Evolutionary conservation across 1,140 invertebrate species (phyloP).

Genomic region (Papilio glaucus): DNA sequence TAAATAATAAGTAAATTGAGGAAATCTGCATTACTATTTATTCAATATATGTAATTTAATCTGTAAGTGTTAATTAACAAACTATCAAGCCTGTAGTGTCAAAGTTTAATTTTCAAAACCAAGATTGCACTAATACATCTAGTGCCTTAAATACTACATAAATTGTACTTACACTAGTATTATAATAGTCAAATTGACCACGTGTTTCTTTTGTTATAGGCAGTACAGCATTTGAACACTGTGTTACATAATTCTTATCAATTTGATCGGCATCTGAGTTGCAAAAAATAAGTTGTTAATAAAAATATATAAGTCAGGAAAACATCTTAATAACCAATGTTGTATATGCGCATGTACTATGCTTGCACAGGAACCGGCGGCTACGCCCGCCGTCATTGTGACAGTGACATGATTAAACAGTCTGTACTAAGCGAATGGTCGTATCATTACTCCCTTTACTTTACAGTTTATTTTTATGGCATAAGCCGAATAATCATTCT

Average conservation of each 20-base stretch:
- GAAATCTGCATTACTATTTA: no score
- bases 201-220: constrained; percentile 76
- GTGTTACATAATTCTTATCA: constrained; percentile 42
- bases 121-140: background rate
- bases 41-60: no score
- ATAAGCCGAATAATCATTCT: no score
- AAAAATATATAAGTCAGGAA: no score
- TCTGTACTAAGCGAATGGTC: no score
- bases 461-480: no score
- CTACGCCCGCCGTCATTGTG: no score
- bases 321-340: no score
- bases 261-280: constrained; percentile 39
- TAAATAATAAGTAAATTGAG: background rate
- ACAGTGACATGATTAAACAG: no score
- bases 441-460: no score
- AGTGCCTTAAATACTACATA: background rate
- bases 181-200: constrained; percentile 81
- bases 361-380: no score
- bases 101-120: background rate
- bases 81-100: background rate
- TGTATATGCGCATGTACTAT: no score
- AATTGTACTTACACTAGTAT: constrained; percentile 81
- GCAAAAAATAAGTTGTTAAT: constrained; percentile 32
- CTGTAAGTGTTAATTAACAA: background rate
- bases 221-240: constrained; percentile 75